Evolutionary conservation across 1,140 invertebrate species (phyloP), one percentile per base, ranked within the genome.

Genomic region (Pomacea maculata): DNA sequence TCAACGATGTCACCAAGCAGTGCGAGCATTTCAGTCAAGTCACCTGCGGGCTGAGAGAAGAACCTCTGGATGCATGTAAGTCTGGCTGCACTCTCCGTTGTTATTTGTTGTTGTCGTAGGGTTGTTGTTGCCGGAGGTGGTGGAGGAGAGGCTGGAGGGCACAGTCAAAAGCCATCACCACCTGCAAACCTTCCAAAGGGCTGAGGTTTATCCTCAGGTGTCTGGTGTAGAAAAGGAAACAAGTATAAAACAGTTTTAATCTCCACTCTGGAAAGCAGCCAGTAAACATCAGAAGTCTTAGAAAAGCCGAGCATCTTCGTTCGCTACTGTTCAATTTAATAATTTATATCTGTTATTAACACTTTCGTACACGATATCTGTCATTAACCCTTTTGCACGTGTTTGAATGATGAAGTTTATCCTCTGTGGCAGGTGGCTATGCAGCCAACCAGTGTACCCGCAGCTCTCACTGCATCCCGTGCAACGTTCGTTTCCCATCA

Each of bases 41-140:
- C 7, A 65, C 83, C n/a, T 88, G 87, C 85, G 85, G 81, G 17
- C 68, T 74, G 52, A 79, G 84, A 55, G 19, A 29, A n/a, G 87
- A 88, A 72, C 85, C 85, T 10, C 77, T 80, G 17, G 73, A 83
- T 61, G 84, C 86, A 57, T 88, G 87, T 88, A 82, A 85, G 83
- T 83, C 45, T 17, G 1, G 3, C 21, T 21, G 34, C 0, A 45
- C 6, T 45, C 34, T 55, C 14, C 3, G 17, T 25, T 73, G 61
- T 68, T 67, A 15, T 34, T 70, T 67, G 34, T 9, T 67, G 15
- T 6, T 78, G 64, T 25, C 19, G 21, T 75, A 3, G 29, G 74
- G 29, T 75, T 75, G 19, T 61, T 54, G 25, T 25, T 25, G 25
- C 19, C 19, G 34, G 21, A 25, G 34, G 17, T 34, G 71, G 8